These are phyloP conservation scores for Drosophila peninsularis DNA, from an alignment of 2,888 invertebrate genomes.

Conservation along the genomic window DNA sequence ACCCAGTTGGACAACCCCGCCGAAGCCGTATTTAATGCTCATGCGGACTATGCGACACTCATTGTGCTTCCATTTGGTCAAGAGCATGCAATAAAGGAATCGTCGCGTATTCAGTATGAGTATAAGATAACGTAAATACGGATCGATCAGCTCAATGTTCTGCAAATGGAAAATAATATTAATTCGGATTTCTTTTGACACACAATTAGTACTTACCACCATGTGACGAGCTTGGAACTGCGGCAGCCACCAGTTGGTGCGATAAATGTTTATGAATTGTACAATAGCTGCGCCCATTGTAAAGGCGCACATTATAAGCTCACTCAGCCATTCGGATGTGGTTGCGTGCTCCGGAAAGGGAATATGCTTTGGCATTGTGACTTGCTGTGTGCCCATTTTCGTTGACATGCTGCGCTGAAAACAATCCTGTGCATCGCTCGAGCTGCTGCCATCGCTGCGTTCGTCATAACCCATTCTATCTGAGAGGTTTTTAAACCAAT, in stretches of 20 bases:
- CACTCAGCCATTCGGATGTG: slow-evolving; percentile 93
- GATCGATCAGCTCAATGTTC: slow-evolving; percentile 98
- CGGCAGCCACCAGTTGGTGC: slow-evolving; percentile 98
- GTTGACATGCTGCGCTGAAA: slow-evolving; percentile 47
- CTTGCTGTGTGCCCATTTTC: slow-evolving; percentile 52
- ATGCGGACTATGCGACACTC: slow-evolving; percentile 75
- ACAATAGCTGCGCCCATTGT: slow-evolving; percentile 91
- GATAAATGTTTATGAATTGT: slow-evolving; percentile 97
- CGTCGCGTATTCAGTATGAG: slow-evolving; percentile 92
- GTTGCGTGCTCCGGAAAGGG: slow-evolving; percentile 92
- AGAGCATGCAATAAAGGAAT: slow-evolving; percentile 88
- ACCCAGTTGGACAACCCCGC: slow-evolving; percentile 86
- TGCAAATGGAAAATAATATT: slow-evolving; percentile 83
- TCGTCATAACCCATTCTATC: slow-evolving; percentile 58
- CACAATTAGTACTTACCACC: slow-evolving; percentile 91
- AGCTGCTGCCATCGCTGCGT: slow-evolving; percentile 65
- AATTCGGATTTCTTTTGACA: background rate
- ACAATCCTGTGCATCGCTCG: slow-evolving; percentile 65
- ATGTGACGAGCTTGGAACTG: slow-evolving; percentile 95
- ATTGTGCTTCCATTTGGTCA: slow-evolving; percentile 81
- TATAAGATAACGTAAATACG: slow-evolving; percentile 93
- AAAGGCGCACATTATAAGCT: slow-evolving; percentile 93
- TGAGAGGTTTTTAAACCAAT: background rate
- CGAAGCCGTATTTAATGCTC: slow-evolving; percentile 84
- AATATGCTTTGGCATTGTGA: slow-evolving; percentile 88